These are phyloP conservation scores for Apodemia mormo DNA, from an alignment of 2,888 invertebrate genomes.

Conservation along the genomic window DNA sequence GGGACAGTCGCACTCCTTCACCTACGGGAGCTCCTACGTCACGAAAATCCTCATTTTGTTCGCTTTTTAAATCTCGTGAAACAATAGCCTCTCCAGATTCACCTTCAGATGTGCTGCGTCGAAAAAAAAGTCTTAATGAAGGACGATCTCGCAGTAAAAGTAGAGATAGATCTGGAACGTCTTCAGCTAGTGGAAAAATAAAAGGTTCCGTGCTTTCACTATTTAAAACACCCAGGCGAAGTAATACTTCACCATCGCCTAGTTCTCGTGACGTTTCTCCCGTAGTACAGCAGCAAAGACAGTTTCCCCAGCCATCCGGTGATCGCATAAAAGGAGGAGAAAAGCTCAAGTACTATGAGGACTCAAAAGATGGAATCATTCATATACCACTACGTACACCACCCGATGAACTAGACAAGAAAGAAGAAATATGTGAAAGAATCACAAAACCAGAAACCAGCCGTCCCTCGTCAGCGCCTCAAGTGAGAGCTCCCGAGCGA, in stretches of 20 bases:
- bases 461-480: slow-evolving; percentile 46
- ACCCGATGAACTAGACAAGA: slow-evolving; percentile 81
- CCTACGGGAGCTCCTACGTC: slow-evolving; percentile 84
- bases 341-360: slow-evolving; percentile 83
- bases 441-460: slow-evolving; percentile 39
- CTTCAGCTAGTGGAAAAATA: slow-evolving; percentile 79
- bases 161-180: slow-evolving; percentile 82
- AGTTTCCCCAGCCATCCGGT: slow-evolving; percentile 52
- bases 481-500: slow-evolving; percentile 46
- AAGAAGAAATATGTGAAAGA: slow-evolving; percentile 40
- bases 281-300: slow-evolving; percentile 50
- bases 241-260: slow-evolving; percentile 59
- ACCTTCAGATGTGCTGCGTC: slow-evolving; percentile 71
- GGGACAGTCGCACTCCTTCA: slow-evolving; percentile 83
- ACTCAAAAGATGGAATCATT: slow-evolving; percentile 84
- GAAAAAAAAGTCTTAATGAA: slow-evolving; percentile 68
- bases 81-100: slow-evolving; percentile 84
- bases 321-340: slow-evolving; percentile 47
- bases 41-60: slow-evolving; percentile 90
- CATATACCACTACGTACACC: slow-evolving; percentile 89
- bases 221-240: slow-evolving; percentile 81
- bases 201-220: slow-evolving; percentile 85
- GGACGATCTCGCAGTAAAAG: slow-evolving; percentile 85
- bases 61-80: slow-evolving; percentile 88
- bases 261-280: slow-evolving; percentile 63